Conservation (phyloP, 1,140 invertebrate genomes). For the Nebria ingens region DNA sequence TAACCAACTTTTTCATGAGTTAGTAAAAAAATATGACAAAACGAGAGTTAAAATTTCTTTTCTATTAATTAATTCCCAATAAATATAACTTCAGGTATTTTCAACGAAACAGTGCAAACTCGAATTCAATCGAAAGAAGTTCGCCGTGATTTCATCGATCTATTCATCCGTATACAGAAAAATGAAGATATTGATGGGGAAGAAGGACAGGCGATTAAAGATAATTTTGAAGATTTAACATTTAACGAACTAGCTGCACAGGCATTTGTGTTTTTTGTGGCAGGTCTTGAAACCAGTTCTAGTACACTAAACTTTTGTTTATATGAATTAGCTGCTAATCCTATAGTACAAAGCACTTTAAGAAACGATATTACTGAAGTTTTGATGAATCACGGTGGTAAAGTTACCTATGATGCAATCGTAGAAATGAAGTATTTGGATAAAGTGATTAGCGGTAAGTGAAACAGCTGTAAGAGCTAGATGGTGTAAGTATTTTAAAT, state of each 20-base stretch:
- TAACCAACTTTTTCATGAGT: not conserved
- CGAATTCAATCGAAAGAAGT: not conserved
- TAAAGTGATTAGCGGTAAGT: conserved; percentile 24
- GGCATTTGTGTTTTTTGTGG: conserved; percentile 38
- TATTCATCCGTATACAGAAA: not conserved
- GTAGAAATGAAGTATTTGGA: conserved; percentile 21
- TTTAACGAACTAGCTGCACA: conserved; percentile 43
- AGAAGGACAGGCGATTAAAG: not conserved
- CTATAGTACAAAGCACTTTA: conserved; percentile 29
- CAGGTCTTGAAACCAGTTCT: conserved; percentile 40
- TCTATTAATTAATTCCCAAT: too few species aligned
- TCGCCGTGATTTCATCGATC: not conserved
- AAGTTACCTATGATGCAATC: conserved; percentile 28
- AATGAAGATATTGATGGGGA: conserved; percentile 1
- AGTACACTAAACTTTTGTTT: conserved; percentile 42
- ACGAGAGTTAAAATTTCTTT: conserved; percentile 28
- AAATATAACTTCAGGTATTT: too few species aligned
- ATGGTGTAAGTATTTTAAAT: too few species aligned
- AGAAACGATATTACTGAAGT: conserved; percentile 25
- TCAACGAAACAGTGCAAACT: conserved; percentile 15
- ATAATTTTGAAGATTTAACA: conserved; percentile 42
- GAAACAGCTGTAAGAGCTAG: too few species aligned
- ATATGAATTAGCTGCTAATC: conserved; percentile 43
- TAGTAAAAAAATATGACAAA: too few species aligned
- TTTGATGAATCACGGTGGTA: conserved; percentile 16